Conservation (phyloP, 1,140 invertebrate genomes). For the Cryptotermes secundus region DNA sequence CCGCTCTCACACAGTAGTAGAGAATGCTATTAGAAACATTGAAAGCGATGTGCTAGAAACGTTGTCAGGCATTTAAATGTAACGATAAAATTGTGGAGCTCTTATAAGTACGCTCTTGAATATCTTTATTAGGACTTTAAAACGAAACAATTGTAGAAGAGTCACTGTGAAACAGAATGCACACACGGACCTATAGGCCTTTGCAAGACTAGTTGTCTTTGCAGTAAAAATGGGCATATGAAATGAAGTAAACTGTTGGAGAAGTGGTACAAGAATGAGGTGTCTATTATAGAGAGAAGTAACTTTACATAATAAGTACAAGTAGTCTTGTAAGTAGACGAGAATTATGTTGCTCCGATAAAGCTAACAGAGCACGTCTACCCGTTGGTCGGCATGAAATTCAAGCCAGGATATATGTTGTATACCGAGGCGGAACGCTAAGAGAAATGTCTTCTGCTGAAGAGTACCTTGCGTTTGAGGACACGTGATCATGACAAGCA, state of each 20-base stretch:
- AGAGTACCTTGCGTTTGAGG: not conserved
- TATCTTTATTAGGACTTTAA: too few species aligned
- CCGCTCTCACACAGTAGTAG: too few species aligned
- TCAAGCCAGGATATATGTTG: not conserved
- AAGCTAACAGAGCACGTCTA: not conserved
- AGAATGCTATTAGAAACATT: too few species aligned
- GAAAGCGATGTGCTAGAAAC: too few species aligned
- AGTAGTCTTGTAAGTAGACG: too few species aligned
- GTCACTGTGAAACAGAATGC: not conserved
- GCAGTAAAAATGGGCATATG: not conserved
- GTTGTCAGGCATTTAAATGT: too few species aligned
- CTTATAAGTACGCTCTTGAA: too few species aligned
- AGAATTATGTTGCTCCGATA: not conserved
- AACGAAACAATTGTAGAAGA: too few species aligned
- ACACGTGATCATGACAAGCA: not conserved
- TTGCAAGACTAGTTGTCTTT: not conserved
- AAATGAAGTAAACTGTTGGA: not conserved
- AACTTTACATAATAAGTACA: not conserved
- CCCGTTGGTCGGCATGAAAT: not conserved
- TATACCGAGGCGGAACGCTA: not conserved
- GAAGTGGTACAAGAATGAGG: not conserved
- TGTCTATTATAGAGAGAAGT: not conserved
- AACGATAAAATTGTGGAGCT: too few species aligned
- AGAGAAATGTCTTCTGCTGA: not conserved
- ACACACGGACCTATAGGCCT: not conserved